Base-by-base conservation (phyloP, 2,888 invertebrate species). In the Cerastis rubricosa region DNA sequence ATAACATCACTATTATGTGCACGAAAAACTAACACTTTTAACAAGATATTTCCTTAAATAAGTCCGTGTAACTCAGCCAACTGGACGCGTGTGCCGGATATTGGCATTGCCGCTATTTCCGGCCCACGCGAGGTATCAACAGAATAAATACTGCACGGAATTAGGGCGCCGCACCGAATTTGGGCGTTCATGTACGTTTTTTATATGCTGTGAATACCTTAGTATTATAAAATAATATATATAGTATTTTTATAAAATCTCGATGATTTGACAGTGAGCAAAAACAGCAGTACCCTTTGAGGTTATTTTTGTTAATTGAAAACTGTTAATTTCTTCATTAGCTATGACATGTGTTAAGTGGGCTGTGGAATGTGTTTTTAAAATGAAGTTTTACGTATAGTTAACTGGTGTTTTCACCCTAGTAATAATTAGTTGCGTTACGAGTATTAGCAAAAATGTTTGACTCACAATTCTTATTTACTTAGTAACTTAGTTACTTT, bases 41-140 rank as follows among this genome's bases (percentile, higher is more conserved):
- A 77, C 63, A 51, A 66, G 25, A 72, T 71, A 77, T 83, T 77
- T 85, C 69, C 69, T 81, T 70, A 71, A 81, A 85, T 83, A 81
- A 81, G 63, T 71, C 29, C 43, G n/a, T 65, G 76, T 77, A 70
- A 80, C 69, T 81, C 64, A 69, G n/a, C 67, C 84, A 75, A 69
- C 76, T 74, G 80, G 82, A 49, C 78, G 81, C 76, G 77, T 79
- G 78, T 25, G 75, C 88, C 95, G 95, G 95, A 95, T 94, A 95
- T 95, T 95, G 95, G 90, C 89, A 89, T 88, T 90, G 91, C 93
- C 92, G 90, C 92, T 91, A 94, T 94, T 94, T 95, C 95, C 95
- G 95, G 76, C 87, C 90, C 84, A 83, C 78, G 76, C 80, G 90
- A 89, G 91, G 90, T 88, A 91, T 90, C 91, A 91, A 89, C 89